Base-by-base conservation (phyloP, 2,888 invertebrate species). In the Miltochrista miniata region DNA sequence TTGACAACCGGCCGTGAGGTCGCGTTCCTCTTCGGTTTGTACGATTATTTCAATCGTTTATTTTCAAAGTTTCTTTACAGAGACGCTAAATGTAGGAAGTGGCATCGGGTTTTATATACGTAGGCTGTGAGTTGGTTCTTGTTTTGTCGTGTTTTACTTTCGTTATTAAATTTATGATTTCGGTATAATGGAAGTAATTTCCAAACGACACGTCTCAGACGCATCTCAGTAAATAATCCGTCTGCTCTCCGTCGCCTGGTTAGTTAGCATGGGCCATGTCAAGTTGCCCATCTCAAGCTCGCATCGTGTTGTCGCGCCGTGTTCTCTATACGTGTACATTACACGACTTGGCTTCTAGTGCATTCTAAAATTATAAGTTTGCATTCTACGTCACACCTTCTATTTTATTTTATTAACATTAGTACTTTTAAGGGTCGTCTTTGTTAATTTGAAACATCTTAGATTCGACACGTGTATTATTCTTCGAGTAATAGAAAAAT, bases 121-220 rank as follows among this genome's bases (percentile, higher is more conserved):
- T 85, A 87, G 90, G 90, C 90, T 91, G 90, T 91, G 90, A 90
- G 88, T 87, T 86, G 88, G 88, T 89, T 87, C 87, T 89, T 83
- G 79, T 87, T 87, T 83, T 78, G 79, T 79, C 74, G 79, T 76
- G 74, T 85, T 61, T 58, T 81, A 81, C 83, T 88, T 88, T 85
- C 73, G 76, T 85, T 71, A 71, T 69, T 63, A 71, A 66, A 68
- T 75, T 70, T 69, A 74, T 77, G 71, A 67, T 76, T 79, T 81
- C 73, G 73, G 75, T 79, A 70, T 70, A 67, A 65, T 77, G 74
- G 78, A 76, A 77, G 77, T 81, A 79, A 77, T 83, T 83, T 83
- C 81, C 81, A 84, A 87, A 86, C 84, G 90, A 88, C 90, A 90
- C 89, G 87, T 90, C 89, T 87, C 84, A 81, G 82, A 85, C 77